Evolutionary conservation across 2,888 invertebrate species (phyloP).

Genomic region (Machimus rusticus): DNA sequence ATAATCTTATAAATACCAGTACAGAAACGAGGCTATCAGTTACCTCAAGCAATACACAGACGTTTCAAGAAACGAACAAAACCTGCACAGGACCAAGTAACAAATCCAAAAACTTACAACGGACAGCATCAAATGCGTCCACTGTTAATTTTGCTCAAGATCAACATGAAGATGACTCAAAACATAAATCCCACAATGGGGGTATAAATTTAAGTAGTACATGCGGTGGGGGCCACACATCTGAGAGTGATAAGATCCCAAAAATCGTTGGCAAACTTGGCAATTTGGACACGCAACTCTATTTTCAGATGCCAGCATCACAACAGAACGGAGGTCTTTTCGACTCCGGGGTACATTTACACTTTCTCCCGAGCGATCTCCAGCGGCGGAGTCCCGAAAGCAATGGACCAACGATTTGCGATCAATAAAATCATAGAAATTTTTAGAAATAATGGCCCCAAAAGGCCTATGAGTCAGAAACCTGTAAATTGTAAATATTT

Average conservation of each 20-base stretch:
- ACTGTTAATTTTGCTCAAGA: conserved; percentile 26
- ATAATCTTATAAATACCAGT: not conserved
- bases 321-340: conserved; percentile 37
- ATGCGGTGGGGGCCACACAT: not conserved
- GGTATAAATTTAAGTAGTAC: conserved; percentile 3
- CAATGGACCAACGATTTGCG: conserved; percentile 44
- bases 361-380: conserved; percentile 39
- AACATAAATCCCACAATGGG: conserved; percentile 29
- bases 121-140: conserved; percentile 35
- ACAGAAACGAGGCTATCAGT: not conserved
- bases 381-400: conserved; percentile 38
- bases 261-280: conserved; percentile 63
- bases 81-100: conserved; percentile 15
- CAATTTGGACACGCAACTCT: conserved; percentile 52
- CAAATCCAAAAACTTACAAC: conserved; percentile 17
- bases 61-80: conserved; percentile 7
- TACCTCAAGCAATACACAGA: not conserved
- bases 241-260: conserved; percentile 63
- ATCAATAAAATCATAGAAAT: conserved; percentile 22
- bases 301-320: conserved; percentile 38
- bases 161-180: not conserved
- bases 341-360: conserved; percentile 26
- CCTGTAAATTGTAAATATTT: conserved; percentile 34
- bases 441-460: not conserved
- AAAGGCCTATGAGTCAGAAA: not conserved